Evolutionary conservation across 2,113 vertebrate genomes (phyloP).

Genomic region (Saccopteryx bilineata): DNA sequence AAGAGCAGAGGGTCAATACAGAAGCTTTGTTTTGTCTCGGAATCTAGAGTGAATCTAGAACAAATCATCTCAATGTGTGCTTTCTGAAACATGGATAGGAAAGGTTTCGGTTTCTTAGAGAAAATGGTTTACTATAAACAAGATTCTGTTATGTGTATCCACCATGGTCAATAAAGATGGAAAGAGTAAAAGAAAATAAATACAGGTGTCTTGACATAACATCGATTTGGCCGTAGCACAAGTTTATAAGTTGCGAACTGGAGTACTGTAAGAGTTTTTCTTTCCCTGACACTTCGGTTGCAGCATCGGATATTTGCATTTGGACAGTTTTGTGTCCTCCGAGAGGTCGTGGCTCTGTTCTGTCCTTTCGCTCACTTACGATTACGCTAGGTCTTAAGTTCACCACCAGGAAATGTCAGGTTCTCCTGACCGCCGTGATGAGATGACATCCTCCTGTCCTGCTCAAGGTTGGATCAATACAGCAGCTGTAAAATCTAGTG

Average conservation of each 20-base stretch:
- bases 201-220: neutral
- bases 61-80: neutral
- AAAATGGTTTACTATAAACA: neutral
- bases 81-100: neutral
- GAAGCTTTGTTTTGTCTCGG: neutral
- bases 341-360: neutral
- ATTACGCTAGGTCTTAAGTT: neutral
- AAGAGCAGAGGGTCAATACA: neutral
- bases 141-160: neutral
- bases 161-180: neutral
- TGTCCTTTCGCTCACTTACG: neutral
- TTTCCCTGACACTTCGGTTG: neutral
- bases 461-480: neutral
- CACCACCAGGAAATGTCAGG: neutral
- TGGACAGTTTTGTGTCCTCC: neutral
- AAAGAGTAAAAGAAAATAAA: neutral
- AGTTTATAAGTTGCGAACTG: neutral
- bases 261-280: neutral
- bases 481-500: neutral
- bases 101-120: neutral
- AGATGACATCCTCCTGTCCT: neutral
- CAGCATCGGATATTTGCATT: neutral
- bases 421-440: neutral
- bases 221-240: neutral
- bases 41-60: neutral